Conservation (phyloP, 2,797 vertebrate species). For the Botia kubotai region DNA sequence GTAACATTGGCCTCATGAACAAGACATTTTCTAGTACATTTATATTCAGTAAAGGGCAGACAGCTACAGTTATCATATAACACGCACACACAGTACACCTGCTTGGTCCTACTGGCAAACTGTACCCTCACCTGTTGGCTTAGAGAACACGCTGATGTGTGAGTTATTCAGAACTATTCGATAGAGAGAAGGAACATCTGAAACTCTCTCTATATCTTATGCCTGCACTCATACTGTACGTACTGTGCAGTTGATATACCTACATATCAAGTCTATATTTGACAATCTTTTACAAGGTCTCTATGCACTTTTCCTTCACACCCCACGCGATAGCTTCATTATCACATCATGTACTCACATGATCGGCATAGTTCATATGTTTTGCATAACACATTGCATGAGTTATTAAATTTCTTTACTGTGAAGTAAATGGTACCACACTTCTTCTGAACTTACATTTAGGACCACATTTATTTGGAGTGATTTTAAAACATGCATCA, state of each 20-base stretch:
- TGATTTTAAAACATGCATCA: neutral
- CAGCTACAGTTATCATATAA: neutral
- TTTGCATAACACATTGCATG: neutral
- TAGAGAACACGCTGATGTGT: neutral
- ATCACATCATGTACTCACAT: neutral
- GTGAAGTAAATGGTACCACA: neutral
- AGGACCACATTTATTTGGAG: neutral
- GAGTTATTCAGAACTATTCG: too few relatives aligned
- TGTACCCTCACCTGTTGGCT: conserved; percentile 20
- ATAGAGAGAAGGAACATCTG: too few relatives aligned
- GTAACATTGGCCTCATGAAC: neutral
- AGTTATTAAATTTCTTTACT: neutral
- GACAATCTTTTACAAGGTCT: neutral
- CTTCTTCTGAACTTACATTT: neutral
- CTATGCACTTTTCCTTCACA: neutral
- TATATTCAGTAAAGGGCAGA: conserved; percentile 18
- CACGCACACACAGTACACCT: conserved; percentile 3
- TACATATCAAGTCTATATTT: neutral
- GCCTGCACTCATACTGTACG: too few relatives aligned
- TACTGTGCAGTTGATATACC: too few relatives aligned
- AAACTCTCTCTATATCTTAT: too few relatives aligned
- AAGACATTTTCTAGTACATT: neutral
- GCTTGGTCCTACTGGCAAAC: conserved; percentile 8
- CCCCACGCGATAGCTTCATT: neutral
- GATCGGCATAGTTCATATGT: neutral